A percentile compares a stretch with the other conserved stretches of the same genome.
Conservation (phyloP, 2,113 vertebrate genomes). For the Daubentonia madagascariensis region DNA sequence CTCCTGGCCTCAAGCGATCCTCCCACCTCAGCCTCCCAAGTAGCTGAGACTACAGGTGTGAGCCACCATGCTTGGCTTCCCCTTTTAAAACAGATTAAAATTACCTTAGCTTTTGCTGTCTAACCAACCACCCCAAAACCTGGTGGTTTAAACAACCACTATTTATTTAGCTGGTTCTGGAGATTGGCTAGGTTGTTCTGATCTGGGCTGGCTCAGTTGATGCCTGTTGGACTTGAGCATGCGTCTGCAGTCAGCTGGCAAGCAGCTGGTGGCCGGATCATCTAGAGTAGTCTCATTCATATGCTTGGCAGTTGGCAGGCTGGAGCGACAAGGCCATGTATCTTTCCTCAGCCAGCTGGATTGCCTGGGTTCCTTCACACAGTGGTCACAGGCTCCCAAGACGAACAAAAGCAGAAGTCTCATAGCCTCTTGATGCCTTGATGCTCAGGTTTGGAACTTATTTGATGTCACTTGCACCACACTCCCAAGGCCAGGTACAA, state of each 20-base stretch:
- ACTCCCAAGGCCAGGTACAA: not conserved
- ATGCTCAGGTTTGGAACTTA: not conserved
- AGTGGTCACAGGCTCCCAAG: not conserved
- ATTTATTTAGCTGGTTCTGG: not conserved
- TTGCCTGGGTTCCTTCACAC: not conserved
- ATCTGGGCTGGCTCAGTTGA: not conserved
- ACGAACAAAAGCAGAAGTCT: not conserved
- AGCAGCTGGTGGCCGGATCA: not conserved
- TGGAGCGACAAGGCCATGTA: not conserved
- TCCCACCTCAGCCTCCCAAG: not conserved
- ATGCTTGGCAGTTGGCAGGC: not conserved
- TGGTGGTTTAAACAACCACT: not conserved
- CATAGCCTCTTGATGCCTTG: not conserved
- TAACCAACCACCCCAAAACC: not conserved
- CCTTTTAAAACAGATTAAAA: not conserved
- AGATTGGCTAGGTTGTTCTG: not conserved
- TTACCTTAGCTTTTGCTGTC: not conserved
- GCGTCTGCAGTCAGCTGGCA: not conserved
- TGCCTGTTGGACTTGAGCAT: not conserved
- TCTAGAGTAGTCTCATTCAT: not conserved
- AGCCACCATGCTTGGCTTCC: too few species aligned
- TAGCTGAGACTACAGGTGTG: too few species aligned
- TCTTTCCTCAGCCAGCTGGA: not conserved
- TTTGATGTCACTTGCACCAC: not conserved
- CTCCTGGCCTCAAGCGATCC: not conserved